Evolutionary conservation across 1,140 invertebrate species (phyloP), one percentile per base, ranked within the genome.

Genomic region (Drosophila ogumai): DNA sequence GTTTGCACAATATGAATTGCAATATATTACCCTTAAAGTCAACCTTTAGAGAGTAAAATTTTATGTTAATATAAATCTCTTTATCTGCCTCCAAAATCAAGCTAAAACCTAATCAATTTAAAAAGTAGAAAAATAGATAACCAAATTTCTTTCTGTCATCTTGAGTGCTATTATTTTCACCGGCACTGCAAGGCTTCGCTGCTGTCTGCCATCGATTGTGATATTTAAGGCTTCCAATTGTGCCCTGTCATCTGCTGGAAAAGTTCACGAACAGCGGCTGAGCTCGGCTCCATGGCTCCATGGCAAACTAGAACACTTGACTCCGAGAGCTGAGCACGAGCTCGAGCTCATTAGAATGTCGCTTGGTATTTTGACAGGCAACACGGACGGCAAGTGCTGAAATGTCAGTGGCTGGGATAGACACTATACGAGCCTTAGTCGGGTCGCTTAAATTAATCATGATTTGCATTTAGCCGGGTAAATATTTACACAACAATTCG

Each of bases 281-380:
- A 38, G 52, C 52, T 55, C 28, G 31, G 54, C 43, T 58, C 46
- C 31, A 73, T 47, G 57, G 31, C 32, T 46, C 19, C 55, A 57
- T 65, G 55, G 54, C 66, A 71, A 78, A 64, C 75, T 78, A 78
- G 75, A 78, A 78, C 75, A 78, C 60, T 75, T 59, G 74, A 61
- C 67, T 67, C 25, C 6, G 38, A 25, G 52, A 55, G 15, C 46
- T 43, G 57, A 78, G 58, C 52, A 58, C 75, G 75, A 64, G 84
- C 80, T 58, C 58, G 65, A 60, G 84, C 80, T 87, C 82, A 87
- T 87, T 87, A 87, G 76, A 87, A 87, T 84, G 84, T 76, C 67
- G 80, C 56, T 59, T 81, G 56, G 60, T 63, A 69, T 66, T 68
- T 82, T 82, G 82, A 87, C 82, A 87, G 69, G 32, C 40, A 57